These are phyloP conservation scores for Bergia sp. DNA, from an alignment of 92 coral and sea anemone genomes.

Conservation along the genomic window DNA sequence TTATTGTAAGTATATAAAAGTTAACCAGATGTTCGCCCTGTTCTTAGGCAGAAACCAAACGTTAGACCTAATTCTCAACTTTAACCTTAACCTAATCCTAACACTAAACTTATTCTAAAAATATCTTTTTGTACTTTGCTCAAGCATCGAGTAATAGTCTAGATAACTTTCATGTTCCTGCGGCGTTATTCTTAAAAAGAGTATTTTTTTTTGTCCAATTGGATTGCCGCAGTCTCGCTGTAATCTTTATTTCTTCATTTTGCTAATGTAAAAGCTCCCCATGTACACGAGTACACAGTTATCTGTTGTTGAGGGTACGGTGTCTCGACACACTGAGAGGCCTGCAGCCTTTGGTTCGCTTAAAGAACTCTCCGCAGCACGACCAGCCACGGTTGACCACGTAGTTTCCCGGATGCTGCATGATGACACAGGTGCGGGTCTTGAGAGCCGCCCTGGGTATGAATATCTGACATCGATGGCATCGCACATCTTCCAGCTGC, in stretches of 20 bases:
- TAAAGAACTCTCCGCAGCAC: slow-evolving; percentile 89
- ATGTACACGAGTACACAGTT: background rate
- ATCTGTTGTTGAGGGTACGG: slow-evolving; percentile 44
- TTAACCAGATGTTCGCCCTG: too few relatives aligned
- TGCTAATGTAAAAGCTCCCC: background rate
- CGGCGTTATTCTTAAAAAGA: too few relatives aligned
- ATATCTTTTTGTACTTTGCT: too few relatives aligned
- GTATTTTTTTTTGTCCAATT: too few relatives aligned
- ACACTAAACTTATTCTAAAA: too few relatives aligned
- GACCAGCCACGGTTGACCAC: slow-evolving; percentile 85
- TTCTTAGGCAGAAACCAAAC: too few relatives aligned
- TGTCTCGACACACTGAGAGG: slow-evolving; percentile 85
- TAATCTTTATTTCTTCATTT: background rate
- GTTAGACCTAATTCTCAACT: too few relatives aligned
- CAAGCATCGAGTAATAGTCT: too few relatives aligned
- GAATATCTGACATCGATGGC: slow-evolving; percentile 83
- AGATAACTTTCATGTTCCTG: too few relatives aligned
- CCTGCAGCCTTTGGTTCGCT: slow-evolving; percentile 90
- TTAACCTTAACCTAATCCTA: too few relatives aligned
- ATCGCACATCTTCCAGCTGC: slow-evolving; percentile 96
- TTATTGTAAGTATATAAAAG: too few relatives aligned
- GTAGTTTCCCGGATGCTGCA: slow-evolving; percentile 90
- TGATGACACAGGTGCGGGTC: slow-evolving; percentile 88
- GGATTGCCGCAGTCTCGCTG: too few relatives aligned
- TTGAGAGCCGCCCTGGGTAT: slow-evolving; percentile 94